Evolutionary conservation across 2,113 vertebrate species (phyloP).

Genomic region (Ptychochromis oligacanthus): DNA sequence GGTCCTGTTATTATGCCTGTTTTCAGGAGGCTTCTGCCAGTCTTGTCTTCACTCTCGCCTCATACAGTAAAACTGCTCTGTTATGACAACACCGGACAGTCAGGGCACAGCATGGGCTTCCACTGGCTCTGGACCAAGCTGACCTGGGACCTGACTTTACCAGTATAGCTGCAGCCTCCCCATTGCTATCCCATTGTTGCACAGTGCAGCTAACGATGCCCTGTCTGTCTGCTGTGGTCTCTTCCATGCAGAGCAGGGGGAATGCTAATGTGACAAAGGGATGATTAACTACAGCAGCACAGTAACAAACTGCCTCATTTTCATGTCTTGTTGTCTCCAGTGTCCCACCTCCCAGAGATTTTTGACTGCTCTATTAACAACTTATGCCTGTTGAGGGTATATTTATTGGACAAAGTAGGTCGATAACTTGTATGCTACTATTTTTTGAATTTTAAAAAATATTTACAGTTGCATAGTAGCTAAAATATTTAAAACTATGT

Average conservation of each 20-base stretch:
- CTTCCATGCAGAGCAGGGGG: conserved; percentile 46
- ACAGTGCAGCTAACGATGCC: conserved; percentile 51
- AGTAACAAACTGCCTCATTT: conserved; percentile 60
- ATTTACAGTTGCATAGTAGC: not conserved
- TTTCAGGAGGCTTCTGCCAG: conserved; percentile 34
- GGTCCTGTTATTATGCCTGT: conserved; percentile 48
- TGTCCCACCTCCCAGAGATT: conserved; percentile 57
- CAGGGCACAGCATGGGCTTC: conserved; percentile 61
- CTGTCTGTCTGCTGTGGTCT: conserved; percentile 38
- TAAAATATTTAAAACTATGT: not conserved
- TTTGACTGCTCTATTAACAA: conserved; percentile 60
- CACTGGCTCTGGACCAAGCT: conserved; percentile 66
- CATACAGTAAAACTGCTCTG: conserved; percentile 63
- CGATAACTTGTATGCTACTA: not conserved
- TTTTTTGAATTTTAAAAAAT: not conserved
- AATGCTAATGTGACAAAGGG: conserved; percentile 72
- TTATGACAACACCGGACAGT: conserved; percentile 56
- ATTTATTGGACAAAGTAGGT: not conserved
- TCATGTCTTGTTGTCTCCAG: conserved; percentile 63
- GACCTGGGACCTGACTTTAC: conserved; percentile 70
- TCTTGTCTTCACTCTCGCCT: conserved; percentile 38
- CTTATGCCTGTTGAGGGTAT: conserved; percentile 33
- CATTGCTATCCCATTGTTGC: conserved; percentile 58
- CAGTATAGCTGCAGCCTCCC: conserved; percentile 65
- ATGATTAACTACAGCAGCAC: conserved; percentile 74